Conservation (phyloP, 2,113 vertebrate species). For the Apteryx mantelli region DNA sequence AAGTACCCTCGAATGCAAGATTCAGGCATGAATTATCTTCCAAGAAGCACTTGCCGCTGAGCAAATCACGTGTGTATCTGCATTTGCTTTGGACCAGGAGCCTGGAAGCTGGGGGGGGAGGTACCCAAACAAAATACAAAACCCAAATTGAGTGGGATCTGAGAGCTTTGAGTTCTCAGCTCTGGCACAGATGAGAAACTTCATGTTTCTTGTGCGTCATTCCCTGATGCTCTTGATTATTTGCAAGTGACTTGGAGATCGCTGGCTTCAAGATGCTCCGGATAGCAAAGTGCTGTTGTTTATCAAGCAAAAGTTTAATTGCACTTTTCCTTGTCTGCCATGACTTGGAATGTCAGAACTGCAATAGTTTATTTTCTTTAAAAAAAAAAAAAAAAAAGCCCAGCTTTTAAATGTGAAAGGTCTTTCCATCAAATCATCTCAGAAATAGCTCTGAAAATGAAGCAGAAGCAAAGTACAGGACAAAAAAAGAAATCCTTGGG, state of each 20-base stretch:
- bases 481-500: background rate
- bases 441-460: background rate
- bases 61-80: no score
- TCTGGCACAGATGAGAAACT: background rate
- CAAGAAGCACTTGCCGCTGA: background rate
- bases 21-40: background rate
- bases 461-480: background rate
- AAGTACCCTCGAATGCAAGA: background rate
- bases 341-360: background rate
- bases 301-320: background rate
- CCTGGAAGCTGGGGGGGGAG: no score
- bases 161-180: background rate
- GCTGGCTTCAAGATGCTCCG: background rate
- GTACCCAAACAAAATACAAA: background rate
- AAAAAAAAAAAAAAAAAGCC: background rate
- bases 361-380: background rate
- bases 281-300: background rate
- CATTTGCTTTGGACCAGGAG: no score
- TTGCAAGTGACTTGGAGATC: background rate
- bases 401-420: background rate
- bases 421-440: background rate
- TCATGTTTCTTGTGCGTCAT: no score
- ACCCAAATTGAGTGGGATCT: background rate
- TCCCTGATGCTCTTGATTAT: no score
- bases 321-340: background rate